Base-by-base conservation (phyloP, 2,113 vertebrate genomes). In the Typhlomys cinereus region DNA sequence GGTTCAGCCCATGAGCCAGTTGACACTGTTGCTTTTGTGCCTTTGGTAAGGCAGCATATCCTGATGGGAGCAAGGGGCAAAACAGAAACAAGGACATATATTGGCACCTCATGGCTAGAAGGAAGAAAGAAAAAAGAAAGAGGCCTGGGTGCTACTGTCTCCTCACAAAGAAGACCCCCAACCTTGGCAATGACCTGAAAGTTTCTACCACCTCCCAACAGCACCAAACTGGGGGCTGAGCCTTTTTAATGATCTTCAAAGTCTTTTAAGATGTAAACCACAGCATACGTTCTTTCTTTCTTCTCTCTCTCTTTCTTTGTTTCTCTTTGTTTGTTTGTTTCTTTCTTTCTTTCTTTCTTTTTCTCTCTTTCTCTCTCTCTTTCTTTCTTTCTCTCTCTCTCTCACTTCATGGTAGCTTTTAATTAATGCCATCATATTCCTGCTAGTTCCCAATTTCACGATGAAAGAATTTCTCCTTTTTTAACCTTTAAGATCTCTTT, bases 331-430 rank as follows among this genome's bases (percentile, higher is more conserved):
- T n/a, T n/a, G n/a, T n/a, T n/a, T n/a, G n/a, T n/a, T n/a, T n/a
- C n/a, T n/a, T n/a, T n/a, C n/a, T n/a, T 27, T 34, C 7, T 59
- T 1, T 34, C 15, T 80, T 70, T 81, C 61, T 88, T 29, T 79
- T 27, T 34, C 7, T 59, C 2, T 34, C 15, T 80, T 70, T 81
- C 61, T 88, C n/a, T n/a, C n/a, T 29, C 74, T 34, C 7, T 59
- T 1, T 34, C 15, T 80, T 70, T 81, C 61, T 88, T 29, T n/a
- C 74, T 34, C 7, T 59, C 2, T 34, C 15, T 80, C 66, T 81
- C 61, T 88, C 25, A 74, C 44, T 85, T 90, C 50, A 14, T 36
- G 34, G 44, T 73, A 76, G 15, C 27, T 86, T 94, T 83, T 89
- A 86, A 70, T 92, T 54, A 89, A 66, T 64, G 8, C 31, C 41